Base-by-base conservation (phyloP, 2,888 invertebrate species). In the Masnerella sp. region DNA sequence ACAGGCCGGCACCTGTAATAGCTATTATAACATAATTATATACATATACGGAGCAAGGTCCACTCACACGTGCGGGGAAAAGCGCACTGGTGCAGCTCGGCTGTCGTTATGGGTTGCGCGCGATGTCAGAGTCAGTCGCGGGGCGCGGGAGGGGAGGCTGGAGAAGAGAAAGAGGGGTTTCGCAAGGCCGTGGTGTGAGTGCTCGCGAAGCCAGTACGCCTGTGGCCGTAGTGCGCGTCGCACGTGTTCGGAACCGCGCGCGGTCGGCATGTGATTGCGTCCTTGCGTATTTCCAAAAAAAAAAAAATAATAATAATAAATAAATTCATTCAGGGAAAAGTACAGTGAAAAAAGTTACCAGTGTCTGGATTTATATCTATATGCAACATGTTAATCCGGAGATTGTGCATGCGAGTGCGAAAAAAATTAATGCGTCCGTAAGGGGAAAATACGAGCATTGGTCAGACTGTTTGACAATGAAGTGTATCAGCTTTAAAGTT, bases 1-100 rank as follows among this genome's bases (percentile, higher is more conserved):
- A 83, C 81, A 81, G 79, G 75, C 77, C 81, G 76, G 76, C 83
- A 82, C 81, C 82, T 83, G 83, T 81, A 78, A 80, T 80, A 78
- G 79, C 78, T 82, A 81, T 82, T 80, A 83, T 82, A 81, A 81
- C 79, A 81, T 79, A 81, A 83, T 83, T 81, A 82, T 80, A 81
- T 79, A 78, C 76, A 71, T 49, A 58, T 54, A 54, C 18, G 32
- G 43, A 15, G 56, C 25, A 52, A 43, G 49, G 61, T 61, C 56
- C 70, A 62, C 56, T 34, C 40, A 47, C 52, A 62, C 49, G 49
- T 54, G 62, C 49, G 30, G 20, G 32, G 40, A 52, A 65, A 72
- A 65, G 56, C 43, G 61, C 52, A 62, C 56, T 36, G 47, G 54
- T 59, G 64, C 42, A 56, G 38, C 45, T 59, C 59, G 42, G 14